Evolutionary conservation across 2,797 vertebrate genomes (phyloP).

Genomic region (Denticeps clupeoides): DNA sequence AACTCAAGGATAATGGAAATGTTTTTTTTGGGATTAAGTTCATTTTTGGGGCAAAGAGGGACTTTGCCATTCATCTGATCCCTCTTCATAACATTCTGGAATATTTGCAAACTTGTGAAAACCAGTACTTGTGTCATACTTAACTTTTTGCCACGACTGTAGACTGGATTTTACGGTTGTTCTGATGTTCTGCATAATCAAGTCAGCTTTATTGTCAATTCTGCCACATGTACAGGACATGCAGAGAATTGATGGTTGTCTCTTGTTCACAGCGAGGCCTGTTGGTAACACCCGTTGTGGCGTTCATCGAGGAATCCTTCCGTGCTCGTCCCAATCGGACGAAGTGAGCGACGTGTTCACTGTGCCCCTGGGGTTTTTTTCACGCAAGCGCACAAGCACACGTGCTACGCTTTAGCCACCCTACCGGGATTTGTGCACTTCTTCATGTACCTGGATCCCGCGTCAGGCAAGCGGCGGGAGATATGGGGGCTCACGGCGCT

Average conservation of each 20-base stretch:
- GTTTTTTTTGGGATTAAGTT: no score
- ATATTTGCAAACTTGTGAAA: no score
- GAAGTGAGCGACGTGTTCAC: constrained; percentile 82
- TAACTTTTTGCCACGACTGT: no score
- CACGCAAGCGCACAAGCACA: constrained; percentile 50
- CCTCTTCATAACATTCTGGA: no score
- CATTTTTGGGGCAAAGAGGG: no score
- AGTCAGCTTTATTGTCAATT: no score
- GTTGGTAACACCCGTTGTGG: constrained; percentile 78
- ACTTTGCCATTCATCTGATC: no score
- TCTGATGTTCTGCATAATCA: no score
- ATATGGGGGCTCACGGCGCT: constrained; percentile 81
- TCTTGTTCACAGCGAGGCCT: constrained; percentile 49
- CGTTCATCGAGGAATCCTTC: constrained; percentile 76
- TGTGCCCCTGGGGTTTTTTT: constrained; percentile 81
- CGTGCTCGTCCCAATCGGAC: constrained; percentile 60
- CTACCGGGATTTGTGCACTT: constrained; percentile 37
- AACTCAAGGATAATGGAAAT: no score
- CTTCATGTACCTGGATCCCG: constrained; percentile 60
- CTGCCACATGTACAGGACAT: no score
- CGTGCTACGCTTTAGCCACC: constrained; percentile 13
- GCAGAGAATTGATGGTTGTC: neutral
- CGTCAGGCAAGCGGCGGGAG: constrained; percentile 45
- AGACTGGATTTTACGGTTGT: no score
- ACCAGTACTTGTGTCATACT: no score